These are phyloP conservation scores for Paraescarpia echinospica DNA, from an alignment of 1,140 invertebrate species.

Conservation along the genomic window DNA sequence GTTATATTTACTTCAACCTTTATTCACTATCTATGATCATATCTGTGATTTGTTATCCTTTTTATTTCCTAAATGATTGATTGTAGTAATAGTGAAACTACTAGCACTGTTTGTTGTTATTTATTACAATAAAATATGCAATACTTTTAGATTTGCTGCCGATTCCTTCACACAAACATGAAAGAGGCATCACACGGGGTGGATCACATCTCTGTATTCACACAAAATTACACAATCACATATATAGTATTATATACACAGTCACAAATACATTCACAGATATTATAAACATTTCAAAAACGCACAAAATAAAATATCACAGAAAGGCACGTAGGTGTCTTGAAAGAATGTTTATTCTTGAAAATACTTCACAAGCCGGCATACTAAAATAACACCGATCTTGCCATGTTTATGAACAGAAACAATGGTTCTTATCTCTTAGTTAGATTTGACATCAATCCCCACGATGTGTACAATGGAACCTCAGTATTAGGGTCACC, in stretches of 20 bases:
- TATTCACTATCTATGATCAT: neutral
- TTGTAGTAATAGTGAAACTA: neutral
- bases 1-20: neutral
- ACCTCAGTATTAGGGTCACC: too few relatives aligned
- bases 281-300: neutral
- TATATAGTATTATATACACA: too few relatives aligned
- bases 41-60: neutral
- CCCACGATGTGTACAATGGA: too few relatives aligned
- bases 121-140: slow-evolving; percentile 7
- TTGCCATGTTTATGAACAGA: too few relatives aligned
- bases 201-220: neutral
- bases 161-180: neutral
- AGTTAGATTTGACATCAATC: neutral
- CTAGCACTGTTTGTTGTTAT: neutral
- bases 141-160: neutral
- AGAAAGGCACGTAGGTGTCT: neutral
- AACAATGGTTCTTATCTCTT: neutral
- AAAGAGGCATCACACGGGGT: neutral
- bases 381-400: neutral
- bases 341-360: neutral
- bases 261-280: neutral
- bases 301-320: neutral
- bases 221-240: neutral
- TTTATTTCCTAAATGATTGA: neutral
- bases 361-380: neutral